Evolutionary conservation across 2,888 invertebrate species (phyloP).

Genomic region (Halocaridina rubra): DNA sequence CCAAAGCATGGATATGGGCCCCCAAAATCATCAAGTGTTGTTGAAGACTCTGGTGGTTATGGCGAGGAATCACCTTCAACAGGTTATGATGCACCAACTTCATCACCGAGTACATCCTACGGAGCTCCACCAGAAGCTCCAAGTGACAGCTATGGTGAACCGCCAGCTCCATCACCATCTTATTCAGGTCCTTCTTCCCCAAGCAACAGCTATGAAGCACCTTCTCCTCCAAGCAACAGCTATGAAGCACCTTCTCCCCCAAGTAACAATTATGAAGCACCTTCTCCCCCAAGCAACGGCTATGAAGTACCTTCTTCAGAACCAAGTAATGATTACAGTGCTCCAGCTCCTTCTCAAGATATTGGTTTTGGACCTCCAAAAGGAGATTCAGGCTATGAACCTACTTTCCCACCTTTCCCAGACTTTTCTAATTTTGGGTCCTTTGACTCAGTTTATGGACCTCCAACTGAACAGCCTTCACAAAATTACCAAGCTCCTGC

Average conservation of each 20-base stretch:
- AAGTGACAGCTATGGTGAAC: not conserved
- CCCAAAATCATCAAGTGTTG: slow-evolving; percentile 21
- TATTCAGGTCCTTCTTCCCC: not conserved
- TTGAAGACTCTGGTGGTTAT: slow-evolving; percentile 11
- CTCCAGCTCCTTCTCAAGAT: not conserved
- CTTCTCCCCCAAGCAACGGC: not conserved
- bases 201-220: not conserved
- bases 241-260: not conserved
- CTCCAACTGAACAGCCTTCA: not conserved
- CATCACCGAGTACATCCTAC: not conserved
- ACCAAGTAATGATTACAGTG: not conserved
- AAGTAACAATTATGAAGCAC: not conserved
- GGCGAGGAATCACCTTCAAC: not conserved
- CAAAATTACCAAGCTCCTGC: not conserved
- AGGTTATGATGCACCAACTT: not conserved
- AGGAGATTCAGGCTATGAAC: slow-evolving; percentile 16
- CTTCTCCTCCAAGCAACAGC: not conserved
- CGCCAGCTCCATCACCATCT: not conserved
- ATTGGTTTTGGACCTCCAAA: slow-evolving; percentile 25
- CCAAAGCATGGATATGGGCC: not conserved
- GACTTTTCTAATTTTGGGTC: slow-evolving; percentile 6
- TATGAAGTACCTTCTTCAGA: not conserved
- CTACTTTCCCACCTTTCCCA: slow-evolving; percentile 32
- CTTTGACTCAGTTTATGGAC: not conserved
- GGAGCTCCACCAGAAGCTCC: not conserved